Conservation (phyloP, 2,113 vertebrate species). For the Anser brachyrhynchus region DNA sequence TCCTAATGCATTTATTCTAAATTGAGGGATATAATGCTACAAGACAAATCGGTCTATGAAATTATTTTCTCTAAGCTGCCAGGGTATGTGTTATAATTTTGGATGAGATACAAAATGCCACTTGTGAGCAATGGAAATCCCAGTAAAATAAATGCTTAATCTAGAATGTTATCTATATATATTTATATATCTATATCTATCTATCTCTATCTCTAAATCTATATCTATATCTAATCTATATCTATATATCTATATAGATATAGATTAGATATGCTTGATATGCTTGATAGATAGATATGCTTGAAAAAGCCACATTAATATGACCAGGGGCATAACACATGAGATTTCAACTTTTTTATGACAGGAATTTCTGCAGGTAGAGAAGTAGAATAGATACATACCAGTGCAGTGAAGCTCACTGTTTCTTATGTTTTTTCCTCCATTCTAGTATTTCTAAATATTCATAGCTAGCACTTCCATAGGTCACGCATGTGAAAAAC, state of each 20-base stretch:
- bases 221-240: too few species aligned
- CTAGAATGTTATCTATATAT: not conserved
- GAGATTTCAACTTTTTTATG: not conserved
- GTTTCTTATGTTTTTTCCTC: not conserved
- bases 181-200: too few species aligned
- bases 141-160: not conserved
- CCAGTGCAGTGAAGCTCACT: not conserved
- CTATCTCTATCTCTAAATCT: too few species aligned
- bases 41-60: not conserved
- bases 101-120: not conserved
- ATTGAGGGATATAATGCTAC: not conserved
- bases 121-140: not conserved
- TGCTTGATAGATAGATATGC: too few species aligned
- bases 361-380: not conserved
- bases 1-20: not conserved
- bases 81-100: not conserved
- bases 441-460: not conserved
- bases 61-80: not conserved
- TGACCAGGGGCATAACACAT: not conserved
- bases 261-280: too few species aligned
- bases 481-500: accelerated
- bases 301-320: not conserved
- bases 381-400: not conserved
- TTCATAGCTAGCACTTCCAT: not conserved
- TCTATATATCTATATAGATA: too few species aligned